Evolutionary conservation across 2,797 vertebrate species (phyloP).

Genomic region (Falco rusticolus): DNA sequence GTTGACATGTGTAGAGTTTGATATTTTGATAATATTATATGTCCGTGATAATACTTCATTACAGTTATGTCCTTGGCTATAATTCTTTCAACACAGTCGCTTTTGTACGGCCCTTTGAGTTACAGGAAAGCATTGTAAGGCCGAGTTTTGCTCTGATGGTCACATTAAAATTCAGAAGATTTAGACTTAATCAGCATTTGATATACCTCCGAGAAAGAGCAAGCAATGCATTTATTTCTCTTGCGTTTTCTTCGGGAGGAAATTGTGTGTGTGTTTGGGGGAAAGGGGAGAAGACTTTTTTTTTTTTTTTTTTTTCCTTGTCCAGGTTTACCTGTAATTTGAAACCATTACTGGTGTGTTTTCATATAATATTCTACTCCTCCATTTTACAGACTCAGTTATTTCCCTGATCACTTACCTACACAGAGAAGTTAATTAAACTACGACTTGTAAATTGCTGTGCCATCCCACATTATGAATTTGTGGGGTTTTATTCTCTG

Average conservation of each 20-base stretch:
- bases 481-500: not conserved
- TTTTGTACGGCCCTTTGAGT: not conserved
- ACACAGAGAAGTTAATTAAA: not conserved
- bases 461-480: not conserved
- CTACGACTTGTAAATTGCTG: not conserved
- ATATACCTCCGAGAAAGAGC: not conserved
- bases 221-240: not conserved
- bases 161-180: not conserved
- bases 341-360: not conserved
- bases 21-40: constrained; percentile 61
- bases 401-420: not conserved
- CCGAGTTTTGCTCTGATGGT: not conserved
- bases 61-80: constrained; percentile 43
- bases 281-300: not conserved
- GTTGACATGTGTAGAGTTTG: constrained; percentile 36
- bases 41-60: constrained; percentile 47
- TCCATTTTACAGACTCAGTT: constrained; percentile 7
- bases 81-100: constrained; percentile 56
- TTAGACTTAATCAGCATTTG: constrained; percentile 25
- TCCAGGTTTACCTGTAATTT: not conserved
- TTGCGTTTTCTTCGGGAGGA: not conserved
- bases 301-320: not conserved
- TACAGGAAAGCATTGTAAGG: not conserved
- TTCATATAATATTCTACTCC: not conserved
- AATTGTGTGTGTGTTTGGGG: not conserved